phyloP scores from a whole-genome alignment of 2,113 vertebrate genomes.

The Notothenia rossii region DNA sequence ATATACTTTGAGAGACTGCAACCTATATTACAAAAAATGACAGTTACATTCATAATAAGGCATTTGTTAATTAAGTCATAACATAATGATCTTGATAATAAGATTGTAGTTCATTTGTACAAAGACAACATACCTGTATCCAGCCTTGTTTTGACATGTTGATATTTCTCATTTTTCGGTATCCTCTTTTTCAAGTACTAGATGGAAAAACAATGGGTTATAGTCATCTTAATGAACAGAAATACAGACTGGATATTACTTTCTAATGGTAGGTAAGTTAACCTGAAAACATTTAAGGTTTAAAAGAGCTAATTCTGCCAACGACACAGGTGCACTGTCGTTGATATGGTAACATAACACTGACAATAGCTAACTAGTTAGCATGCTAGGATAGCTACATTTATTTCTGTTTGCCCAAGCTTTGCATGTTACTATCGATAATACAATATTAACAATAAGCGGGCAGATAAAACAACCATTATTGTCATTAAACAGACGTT shows the following conservation, averaged over 20 bases:
- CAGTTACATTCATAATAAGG: too few species aligned
- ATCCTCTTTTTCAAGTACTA: slow-evolving; percentile 91
- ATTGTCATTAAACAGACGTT: neutral
- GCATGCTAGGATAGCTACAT: neutral
- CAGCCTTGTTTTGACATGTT: slow-evolving; percentile 90
- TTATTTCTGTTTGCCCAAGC: neutral
- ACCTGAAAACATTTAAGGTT: neutral
- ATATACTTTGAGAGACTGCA: slow-evolving; percentile 92
- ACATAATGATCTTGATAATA: neutral
- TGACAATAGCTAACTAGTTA: slow-evolving; percentile 37
- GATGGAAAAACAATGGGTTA: neutral
- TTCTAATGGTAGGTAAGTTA: neutral
- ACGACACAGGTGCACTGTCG: slow-evolving; percentile 7
- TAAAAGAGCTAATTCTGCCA: neutral
- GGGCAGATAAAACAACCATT: neutral
- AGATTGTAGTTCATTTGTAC: neutral
- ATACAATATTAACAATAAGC: too few species aligned
- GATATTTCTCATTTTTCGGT: slow-evolving; percentile 91
- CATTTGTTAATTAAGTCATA: neutral
- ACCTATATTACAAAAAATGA: slow-evolving; percentile 78
- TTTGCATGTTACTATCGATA: neutral
- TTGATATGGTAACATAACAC: slow-evolving; percentile 41
- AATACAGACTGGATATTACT: neutral
- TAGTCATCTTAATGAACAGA: neutral
- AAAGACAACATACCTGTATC: slow-evolving; percentile 88